Percentiles rank a stretch among this genome's conserved stretches.
Evolutionary conservation across 2,888 invertebrate species (phyloP).

Genomic region (Zaprionus bogoriensis): DNA sequence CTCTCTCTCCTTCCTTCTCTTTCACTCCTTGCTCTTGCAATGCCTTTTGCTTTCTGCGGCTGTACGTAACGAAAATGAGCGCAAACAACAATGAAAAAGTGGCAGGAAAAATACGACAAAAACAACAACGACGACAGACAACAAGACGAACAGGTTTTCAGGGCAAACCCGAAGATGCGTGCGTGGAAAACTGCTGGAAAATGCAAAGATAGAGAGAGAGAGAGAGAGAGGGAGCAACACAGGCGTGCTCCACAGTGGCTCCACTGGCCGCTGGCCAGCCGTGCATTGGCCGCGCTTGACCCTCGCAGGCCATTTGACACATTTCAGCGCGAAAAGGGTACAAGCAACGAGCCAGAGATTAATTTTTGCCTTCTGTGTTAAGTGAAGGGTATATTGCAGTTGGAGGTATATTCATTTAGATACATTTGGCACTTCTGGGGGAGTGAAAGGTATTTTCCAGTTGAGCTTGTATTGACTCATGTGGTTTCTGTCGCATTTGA

Average conservation of each 20-base stretch:
- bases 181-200: conserved; percentile 59
- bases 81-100: conserved; percentile 61
- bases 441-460: neutral
- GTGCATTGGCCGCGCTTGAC: conserved; percentile 64
- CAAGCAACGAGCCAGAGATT: conserved; percentile 13
- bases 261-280: conserved; percentile 14
- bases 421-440: too few relatives aligned
- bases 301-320: conserved; percentile 56
- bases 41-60: conserved; percentile 72
- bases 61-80: conserved; percentile 71
- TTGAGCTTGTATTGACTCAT: too few relatives aligned
- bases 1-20: conserved; percentile 9
- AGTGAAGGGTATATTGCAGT: neutral
- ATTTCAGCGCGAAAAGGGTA: conserved; percentile 31
- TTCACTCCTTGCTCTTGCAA: conserved; percentile 37
- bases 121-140: conserved; percentile 23
- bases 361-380: conserved; percentile 1
- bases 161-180: conserved; percentile 46
- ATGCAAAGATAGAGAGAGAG: conserved; percentile 31
- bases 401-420: too few relatives aligned
- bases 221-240: neutral
- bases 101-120: conserved; percentile 57
- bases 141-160: conserved; percentile 63
- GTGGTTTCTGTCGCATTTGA: too few relatives aligned
- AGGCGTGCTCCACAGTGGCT: conserved; percentile 13